Base-by-base conservation (phyloP, 2,888 invertebrate species). In the Lasioglossum morio region DNA sequence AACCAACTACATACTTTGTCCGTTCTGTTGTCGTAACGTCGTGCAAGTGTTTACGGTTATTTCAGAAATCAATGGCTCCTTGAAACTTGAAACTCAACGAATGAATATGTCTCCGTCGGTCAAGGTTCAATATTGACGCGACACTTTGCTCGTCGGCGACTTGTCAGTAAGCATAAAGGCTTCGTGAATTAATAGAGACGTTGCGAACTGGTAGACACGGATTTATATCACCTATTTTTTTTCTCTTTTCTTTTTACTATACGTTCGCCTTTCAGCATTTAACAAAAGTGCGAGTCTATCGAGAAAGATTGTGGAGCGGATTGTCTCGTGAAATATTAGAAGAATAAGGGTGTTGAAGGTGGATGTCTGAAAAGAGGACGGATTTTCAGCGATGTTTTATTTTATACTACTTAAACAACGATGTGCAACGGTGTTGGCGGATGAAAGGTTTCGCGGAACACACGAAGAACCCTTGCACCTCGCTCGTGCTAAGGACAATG, bases 401-500 rank as follows among this genome's bases (percentile, higher is more conserved):
- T 79, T 79, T 66, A 48, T 43, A 43, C 66, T 72, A 37, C 85
- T 76, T 76, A 70, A 79, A 85, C 86, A 85, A 85, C 85, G 85
- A 85, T 72, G 75, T 19, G 57, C 27, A 73, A 19, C n/a, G 74
- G 43, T 30, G 81, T 53, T 2, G 76, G 72, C 78, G 78, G 72
- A 78, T 70, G 60, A 81, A 85, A 83, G 81, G 79, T 81, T 63
- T 87, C 85, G 79, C 86, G 74, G 83, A 87, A 74, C 70, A 79
- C 82, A 82, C 89, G 88, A 90, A 92, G 92, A 81, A 89, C 87
- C 85, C 91, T 92, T 89, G 90, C 90, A 82, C 86, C 82, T 89
- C 90, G 94, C 93, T 93, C 94, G 94, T 95, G 94, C 93, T 93
- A 88, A 90, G 91, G 93, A 94, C 95, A 95, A 95, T 95, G 92